Percentiles rank a stretch among this genome's conserved stretches.
Conservation (phyloP, 2,113 vertebrate species). For the Tragelaphus imberbis region DNA sequence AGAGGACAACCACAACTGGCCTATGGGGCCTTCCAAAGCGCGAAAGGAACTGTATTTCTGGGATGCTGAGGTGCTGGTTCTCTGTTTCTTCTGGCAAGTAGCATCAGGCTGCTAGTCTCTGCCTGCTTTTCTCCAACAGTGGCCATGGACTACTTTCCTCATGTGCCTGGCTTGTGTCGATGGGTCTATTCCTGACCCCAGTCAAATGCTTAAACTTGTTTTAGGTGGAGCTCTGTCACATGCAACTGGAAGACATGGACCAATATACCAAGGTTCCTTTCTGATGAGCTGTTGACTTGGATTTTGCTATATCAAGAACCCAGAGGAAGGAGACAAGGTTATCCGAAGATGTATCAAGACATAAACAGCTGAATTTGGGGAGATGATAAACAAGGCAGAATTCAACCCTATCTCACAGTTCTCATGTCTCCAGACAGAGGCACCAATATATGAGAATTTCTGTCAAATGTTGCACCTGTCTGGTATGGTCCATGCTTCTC, state of each 20-base stretch:
- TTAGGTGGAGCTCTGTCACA: not conserved
- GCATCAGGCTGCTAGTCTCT: no score
- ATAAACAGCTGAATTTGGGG: not conserved
- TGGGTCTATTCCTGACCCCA: not conserved
- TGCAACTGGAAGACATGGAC: not conserved
- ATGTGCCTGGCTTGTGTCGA: not conserved
- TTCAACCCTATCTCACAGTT: not conserved
- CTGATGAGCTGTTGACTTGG: not conserved
- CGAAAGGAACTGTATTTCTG: not conserved
- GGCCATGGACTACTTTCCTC: not conserved
- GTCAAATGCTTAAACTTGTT: not conserved
- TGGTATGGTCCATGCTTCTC: not conserved
- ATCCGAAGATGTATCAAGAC: not conserved
- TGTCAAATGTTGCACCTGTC: not conserved
- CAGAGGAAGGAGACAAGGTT: not conserved
- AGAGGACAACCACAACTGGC: not conserved
- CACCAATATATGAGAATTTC: not conserved
- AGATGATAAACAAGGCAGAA: not conserved
- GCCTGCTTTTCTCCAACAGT: not conserved
- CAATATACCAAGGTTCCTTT: not conserved
- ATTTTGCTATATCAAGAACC: not conserved
- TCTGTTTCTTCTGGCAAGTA: not conserved
- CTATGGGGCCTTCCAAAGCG: not conserved
- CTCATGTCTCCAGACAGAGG: not conserved
- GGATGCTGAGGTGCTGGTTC: not conserved